Evolutionary conservation across 2,888 invertebrate genomes (phyloP).

Genomic region (Clostera curtula): DNA sequence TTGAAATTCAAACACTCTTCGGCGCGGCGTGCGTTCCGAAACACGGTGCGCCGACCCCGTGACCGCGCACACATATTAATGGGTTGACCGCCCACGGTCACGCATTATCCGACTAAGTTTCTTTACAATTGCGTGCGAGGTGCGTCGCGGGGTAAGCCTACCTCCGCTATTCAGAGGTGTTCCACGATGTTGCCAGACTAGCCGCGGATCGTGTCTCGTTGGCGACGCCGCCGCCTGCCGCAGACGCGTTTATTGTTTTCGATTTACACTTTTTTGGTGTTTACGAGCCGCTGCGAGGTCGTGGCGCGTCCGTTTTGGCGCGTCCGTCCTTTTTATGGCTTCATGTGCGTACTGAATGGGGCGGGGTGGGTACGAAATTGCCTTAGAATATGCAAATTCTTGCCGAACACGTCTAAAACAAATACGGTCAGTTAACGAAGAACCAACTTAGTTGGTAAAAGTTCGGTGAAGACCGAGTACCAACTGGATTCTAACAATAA

Average conservation of each 20-base stretch:
- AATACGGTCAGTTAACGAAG: conserved; percentile 14
- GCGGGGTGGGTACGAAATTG: conserved; percentile 20
- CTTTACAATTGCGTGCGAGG: conserved; percentile 33
- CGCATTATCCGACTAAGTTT: conserved; percentile 44
- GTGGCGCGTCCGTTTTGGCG: conserved; percentile 53
- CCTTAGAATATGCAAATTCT: conserved; percentile 19
- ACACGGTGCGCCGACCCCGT: conserved; percentile 60
- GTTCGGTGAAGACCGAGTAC: too few species aligned
- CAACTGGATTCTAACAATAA: conserved; percentile 13
- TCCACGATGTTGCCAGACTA: conserved; percentile 36
- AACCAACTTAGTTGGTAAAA: too few species aligned
- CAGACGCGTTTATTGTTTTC: conserved; percentile 66
- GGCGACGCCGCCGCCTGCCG: conserved; percentile 20
- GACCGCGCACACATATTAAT: conserved; percentile 67
- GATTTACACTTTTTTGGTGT: conserved; percentile 63
- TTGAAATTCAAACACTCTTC: conserved; percentile 36
- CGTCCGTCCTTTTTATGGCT: conserved; percentile 47
- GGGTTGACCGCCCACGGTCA: conserved; percentile 67
- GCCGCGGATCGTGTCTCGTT: conserved; percentile 19
- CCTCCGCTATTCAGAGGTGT: conserved; percentile 25
- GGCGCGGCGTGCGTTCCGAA: conserved; percentile 38
- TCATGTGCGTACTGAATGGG: conserved; percentile 26
- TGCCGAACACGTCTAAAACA: conserved; percentile 22
- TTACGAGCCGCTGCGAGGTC: conserved; percentile 60
- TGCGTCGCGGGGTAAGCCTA: conserved; percentile 18